Evolutionary conservation across 2,888 invertebrate species (phyloP), one percentile per base, ranked within the genome.

Genomic region (Pterostichus niger): DNA sequence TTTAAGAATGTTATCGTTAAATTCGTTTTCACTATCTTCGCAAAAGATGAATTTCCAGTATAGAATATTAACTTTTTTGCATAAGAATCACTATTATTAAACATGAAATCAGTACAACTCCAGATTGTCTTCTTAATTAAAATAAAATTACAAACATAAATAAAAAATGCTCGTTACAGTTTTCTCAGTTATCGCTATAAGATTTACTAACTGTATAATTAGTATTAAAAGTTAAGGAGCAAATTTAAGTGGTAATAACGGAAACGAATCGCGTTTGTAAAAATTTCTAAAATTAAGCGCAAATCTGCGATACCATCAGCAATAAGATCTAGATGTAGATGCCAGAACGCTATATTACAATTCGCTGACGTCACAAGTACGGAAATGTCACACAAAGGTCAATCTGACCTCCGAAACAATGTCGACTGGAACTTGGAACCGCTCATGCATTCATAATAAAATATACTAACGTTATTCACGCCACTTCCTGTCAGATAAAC

Each of bases 381-480:
- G 56, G 77, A 77, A 77, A 77, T 77, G 77, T 77, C 77, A 77
- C 77, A 77, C 11, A 77, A 77, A 77, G 77, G 77, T 77, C 56
- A 56, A 54, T 77, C 24, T 77, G 77, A 77, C 77, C 77, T 77
- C 49, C 52, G 75, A 49, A 75, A 75, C 75, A 75, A 75, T 75
- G 52, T 75, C 31, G 75, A 71, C 44, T 13, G 68, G 68, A 56
- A 56, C 56, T 9, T 17, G 17, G 56, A 71, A 71, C 68, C 68
- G 44, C 31, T 71, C 68, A 11, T 17, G 46, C 68, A 44, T 44
- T 71, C 44, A 46, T 71, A 40, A 71, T 71, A 17, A 71, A 68
- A 71, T 71, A 71, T 56, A 17, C 17, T 44, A 71, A 44, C 68
- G 24, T 40, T 71, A 15, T 71, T 68, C 44, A 71, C 68, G 44